Percentiles rank a stretch among this genome's conserved stretches.
These are phyloP conservation scores for Ormyrus pomaceus DNA, from an alignment of 2,888 invertebrate species.

Conservation along the genomic window DNA sequence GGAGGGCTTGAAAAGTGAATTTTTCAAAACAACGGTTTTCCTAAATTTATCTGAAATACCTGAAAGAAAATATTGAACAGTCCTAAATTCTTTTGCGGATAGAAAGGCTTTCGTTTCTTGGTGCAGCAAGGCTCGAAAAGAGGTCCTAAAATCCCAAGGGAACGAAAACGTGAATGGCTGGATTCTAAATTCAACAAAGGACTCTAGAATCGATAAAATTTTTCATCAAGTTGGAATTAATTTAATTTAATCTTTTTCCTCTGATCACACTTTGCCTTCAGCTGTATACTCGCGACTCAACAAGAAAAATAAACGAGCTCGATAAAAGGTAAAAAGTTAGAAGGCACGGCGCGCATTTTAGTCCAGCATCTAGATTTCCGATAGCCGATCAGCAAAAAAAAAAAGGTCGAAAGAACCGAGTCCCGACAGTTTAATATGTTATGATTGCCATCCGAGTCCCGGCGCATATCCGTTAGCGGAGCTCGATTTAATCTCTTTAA, in stretches of 20 bases:
- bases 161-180: constrained; percentile 65
- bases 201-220: constrained; percentile 56
- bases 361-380: too few relatives aligned
- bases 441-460: constrained; percentile 21
- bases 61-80: constrained; percentile 31
- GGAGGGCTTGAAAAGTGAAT: too few relatives aligned
- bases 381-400: too few relatives aligned
- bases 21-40: too few relatives aligned
- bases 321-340: not conserved
- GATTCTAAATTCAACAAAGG: constrained; percentile 67
- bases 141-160: constrained; percentile 63
- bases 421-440: constrained; percentile 48
- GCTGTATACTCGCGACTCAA: too few relatives aligned
- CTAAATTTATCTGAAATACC: too few relatives aligned
- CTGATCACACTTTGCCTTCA: too few relatives aligned
- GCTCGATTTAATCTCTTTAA: constrained; percentile 49
- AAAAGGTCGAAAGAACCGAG: not conserved
- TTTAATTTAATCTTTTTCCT: too few relatives aligned
- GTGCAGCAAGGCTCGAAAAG: constrained; percentile 59
- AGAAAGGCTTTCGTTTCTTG: constrained; percentile 44
- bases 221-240: not conserved
- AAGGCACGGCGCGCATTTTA: not conserved
- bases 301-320: not conserved
- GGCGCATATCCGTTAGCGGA: constrained; percentile 32
- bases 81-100: constrained; percentile 48